Conservation (phyloP, 2,113 vertebrate genomes). For the Cynocephalus volans region DNA sequence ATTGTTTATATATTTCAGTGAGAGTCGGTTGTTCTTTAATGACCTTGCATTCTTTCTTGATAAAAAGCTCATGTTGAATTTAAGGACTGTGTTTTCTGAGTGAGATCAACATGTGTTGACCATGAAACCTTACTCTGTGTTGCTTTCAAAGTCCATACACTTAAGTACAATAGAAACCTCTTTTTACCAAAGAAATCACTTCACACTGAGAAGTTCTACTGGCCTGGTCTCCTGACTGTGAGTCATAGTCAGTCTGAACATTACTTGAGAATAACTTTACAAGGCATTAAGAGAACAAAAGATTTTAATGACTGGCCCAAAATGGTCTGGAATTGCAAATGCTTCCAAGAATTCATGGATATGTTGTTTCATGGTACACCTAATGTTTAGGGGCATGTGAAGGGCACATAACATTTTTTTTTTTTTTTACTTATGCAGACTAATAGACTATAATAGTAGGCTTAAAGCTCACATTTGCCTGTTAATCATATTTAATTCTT, state of each 20-base stretch:
- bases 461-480: slow-evolving; percentile 28
- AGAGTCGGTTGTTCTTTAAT: slow-evolving; percentile 42
- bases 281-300: slow-evolving; percentile 61
- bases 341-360: slow-evolving; percentile 13
- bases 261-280: slow-evolving; percentile 64
- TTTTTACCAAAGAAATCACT: background rate
- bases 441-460: background rate
- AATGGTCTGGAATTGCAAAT: slow-evolving; percentile 32
- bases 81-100: slow-evolving; percentile 21
- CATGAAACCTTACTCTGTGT: background rate
- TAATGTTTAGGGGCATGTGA: background rate
- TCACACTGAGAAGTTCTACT: slow-evolving; percentile 39
- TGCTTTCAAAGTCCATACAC: background rate
- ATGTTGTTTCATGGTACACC: background rate
- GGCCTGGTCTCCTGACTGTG: slow-evolving; percentile 48
- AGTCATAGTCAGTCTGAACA: slow-evolving; percentile 49
- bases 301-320: slow-evolving; percentile 2
- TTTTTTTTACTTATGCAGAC: background rate
- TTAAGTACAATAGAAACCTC: background rate
- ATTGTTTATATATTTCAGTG: slow-evolving; percentile 27
- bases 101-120: background rate
- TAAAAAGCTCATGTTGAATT: background rate
- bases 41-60: slow-evolving; percentile 53
- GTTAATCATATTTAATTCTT: slow-evolving; percentile 48
- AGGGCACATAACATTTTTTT: background rate